phyloP scores from a whole-genome alignment of 2,797 vertebrate species.

The Alfaro cultratus region DNA sequence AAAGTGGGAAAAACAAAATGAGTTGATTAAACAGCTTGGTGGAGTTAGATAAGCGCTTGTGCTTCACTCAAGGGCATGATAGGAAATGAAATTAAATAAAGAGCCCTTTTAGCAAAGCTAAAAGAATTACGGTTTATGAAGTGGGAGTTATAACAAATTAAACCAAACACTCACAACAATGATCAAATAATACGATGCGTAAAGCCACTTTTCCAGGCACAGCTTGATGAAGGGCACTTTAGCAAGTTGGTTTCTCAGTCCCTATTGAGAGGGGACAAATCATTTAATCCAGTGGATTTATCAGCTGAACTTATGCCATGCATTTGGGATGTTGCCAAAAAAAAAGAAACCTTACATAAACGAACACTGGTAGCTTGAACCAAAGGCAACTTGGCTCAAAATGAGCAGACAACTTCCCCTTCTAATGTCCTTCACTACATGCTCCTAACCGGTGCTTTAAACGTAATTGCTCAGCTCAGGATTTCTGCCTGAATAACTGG shows the following conservation, averaged over 20 bases:
- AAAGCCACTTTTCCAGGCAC: constrained; percentile 29
- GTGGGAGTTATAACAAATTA: constrained; percentile 41
- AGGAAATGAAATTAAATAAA: constrained; percentile 58
- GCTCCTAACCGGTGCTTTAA: not conserved
- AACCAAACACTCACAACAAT: constrained; percentile 40
- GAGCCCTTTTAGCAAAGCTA: constrained; percentile 45
- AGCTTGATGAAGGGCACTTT: constrained; percentile 45
- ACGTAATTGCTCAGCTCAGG: constrained; percentile 22
- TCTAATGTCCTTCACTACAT: constrained; percentile 37
- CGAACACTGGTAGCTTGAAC: constrained; percentile 16
- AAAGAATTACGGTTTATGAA: constrained; percentile 55
- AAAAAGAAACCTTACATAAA: constrained; percentile 18
- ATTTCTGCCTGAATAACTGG: constrained; percentile 34
- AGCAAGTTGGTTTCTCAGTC: constrained; percentile 35
- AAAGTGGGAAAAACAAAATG: constrained; percentile 55
- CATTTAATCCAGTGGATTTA: constrained; percentile 39
- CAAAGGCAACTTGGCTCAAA: constrained; percentile 28
- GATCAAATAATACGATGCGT: constrained; percentile 28
- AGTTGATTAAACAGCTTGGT: constrained; percentile 63
- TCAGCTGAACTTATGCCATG: constrained; percentile 40
- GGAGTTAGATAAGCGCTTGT: constrained; percentile 58
- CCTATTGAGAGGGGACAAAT: constrained; percentile 27
- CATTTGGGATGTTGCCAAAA: constrained; percentile 10
- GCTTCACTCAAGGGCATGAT: constrained; percentile 57
- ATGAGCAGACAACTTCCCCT: constrained; percentile 15